Evolutionary conservation across 2,888 invertebrate genomes (phyloP).

Genomic region (Ferrisia virgata): DNA sequence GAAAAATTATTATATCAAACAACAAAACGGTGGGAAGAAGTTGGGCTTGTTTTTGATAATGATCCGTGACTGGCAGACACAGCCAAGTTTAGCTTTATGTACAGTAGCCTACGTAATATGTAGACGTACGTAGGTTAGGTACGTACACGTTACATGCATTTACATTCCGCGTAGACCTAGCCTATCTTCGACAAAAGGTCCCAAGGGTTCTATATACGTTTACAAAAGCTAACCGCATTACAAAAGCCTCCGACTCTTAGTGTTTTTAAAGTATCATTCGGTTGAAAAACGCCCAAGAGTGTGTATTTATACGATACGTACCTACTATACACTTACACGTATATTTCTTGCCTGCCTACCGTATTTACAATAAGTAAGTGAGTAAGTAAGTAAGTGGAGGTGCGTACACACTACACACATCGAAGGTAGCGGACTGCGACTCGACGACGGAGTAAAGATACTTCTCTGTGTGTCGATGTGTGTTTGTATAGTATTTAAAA

Average conservation of each 20-base stretch:
- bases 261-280: constrained; percentile 30
- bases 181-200: constrained; percentile 12
- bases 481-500: too few relatives aligned
- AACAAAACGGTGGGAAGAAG: background rate
- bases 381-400: too few relatives aligned
- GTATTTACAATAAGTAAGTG: background rate
- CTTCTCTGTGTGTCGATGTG: too few relatives aligned
- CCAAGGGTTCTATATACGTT: constrained; percentile 22
- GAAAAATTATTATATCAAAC: background rate
- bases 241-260: constrained; percentile 20
- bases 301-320: background rate
- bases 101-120: too few relatives aligned
- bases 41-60: constrained; percentile 1
- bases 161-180: background rate
- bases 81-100: background rate
- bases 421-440: background rate
- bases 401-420: too few relatives aligned
- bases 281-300: background rate
- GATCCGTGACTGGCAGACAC: constrained; percentile 9
- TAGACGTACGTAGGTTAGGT: background rate
- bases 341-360: background rate
- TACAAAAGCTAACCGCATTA: constrained; percentile 31
- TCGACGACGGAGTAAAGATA: too few relatives aligned
- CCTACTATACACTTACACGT: background rate
- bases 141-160: too few relatives aligned